Conservation (phyloP, 1,140 invertebrate genomes). For the Drosophila sp. region DNA sequence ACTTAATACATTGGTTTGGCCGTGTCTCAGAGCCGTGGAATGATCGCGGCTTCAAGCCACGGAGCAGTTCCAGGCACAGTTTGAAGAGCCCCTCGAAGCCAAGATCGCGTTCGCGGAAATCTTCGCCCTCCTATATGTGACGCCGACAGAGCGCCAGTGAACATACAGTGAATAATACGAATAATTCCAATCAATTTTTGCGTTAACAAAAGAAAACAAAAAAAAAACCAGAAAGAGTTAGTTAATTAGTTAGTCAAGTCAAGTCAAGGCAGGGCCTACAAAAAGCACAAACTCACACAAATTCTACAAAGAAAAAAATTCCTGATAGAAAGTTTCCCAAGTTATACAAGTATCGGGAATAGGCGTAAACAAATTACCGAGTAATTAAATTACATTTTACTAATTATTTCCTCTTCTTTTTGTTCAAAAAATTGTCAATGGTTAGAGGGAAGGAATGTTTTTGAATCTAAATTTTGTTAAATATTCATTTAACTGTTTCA, state of each 20-base stretch:
- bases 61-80: conserved; percentile 68
- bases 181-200: conserved; percentile 52
- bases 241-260: conserved; percentile 8
- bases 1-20: conserved; percentile 78
- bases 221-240: background rate
- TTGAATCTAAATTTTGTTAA: no score
- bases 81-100: conserved; percentile 74
- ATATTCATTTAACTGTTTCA: background rate
- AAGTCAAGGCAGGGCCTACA: background rate
- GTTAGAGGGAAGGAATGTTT: no score
- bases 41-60: conserved; percentile 65
- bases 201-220: conserved; percentile 27
- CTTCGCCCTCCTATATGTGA: conserved; percentile 80
- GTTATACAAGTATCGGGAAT: background rate
- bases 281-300: background rate
- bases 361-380: no score
- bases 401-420: no score
- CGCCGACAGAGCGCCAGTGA: conserved; percentile 63
- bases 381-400: no score
- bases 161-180: conserved; percentile 18
- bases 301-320: no score
- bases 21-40: conserved; percentile 78
- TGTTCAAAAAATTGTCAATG: no score
- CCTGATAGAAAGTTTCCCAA: background rate
- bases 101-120: conserved; percentile 73